Conservation (phyloP, 2,113 vertebrate genomes). For the Microtus richardsoni region DNA sequence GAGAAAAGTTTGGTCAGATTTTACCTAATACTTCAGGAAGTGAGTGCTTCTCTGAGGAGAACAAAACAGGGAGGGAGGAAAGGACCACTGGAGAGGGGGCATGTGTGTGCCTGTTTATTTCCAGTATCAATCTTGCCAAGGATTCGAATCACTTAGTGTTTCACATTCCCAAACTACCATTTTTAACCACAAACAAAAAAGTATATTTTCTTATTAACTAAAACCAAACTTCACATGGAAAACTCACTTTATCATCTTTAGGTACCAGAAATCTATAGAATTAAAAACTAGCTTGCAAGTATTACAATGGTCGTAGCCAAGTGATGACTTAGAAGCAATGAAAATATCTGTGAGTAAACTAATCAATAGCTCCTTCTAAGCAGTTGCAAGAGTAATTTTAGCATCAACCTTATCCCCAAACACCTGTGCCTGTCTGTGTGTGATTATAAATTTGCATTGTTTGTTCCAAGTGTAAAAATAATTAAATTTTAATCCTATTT, state of each 20-base stretch:
- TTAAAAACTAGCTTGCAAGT: not conserved
- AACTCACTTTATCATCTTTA: not conserved
- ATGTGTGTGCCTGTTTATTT: not conserved
- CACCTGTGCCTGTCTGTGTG: not conserved
- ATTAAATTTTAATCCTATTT: slow-evolving; percentile 74
- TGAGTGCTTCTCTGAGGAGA: not conserved
- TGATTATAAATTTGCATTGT: not conserved
- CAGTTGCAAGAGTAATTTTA: not conserved
- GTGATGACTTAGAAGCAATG: not conserved
- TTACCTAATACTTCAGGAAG: not conserved
- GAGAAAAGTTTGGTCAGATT: not conserved
- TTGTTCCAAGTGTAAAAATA: not conserved
- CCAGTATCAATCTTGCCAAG: not conserved
- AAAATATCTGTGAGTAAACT: not conserved
- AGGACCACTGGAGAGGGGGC: not conserved
- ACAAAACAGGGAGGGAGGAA: fast-evolving
- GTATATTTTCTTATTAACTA: not conserved
- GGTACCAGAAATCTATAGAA: not conserved
- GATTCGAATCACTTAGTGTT: not conserved
- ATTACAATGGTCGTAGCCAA: not conserved
- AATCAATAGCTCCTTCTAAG: not conserved
- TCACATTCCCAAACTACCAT: not conserved
- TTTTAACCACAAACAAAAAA: not conserved
- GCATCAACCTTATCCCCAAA: not conserved
- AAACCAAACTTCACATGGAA: not conserved